Percentiles rank a stretch among this genome's conserved stretches.
Conservation (phyloP, 2,888 invertebrate species). For the Aromia moschata region DNA sequence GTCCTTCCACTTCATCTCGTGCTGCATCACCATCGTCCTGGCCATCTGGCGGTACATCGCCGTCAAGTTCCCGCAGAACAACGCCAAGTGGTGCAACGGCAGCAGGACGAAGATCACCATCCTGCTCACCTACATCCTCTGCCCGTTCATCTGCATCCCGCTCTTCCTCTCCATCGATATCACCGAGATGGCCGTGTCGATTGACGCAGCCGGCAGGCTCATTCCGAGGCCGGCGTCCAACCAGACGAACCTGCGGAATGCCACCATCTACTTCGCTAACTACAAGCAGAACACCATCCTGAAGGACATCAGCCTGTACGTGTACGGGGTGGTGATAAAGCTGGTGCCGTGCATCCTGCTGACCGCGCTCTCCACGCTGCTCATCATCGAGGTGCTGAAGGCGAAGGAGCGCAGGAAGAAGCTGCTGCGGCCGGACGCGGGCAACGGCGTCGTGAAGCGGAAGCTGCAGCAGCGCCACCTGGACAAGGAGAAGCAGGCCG, state of each 20-base stretch:
- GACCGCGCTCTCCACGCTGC: slow-evolving; percentile 80
- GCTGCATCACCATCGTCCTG: slow-evolving; percentile 89
- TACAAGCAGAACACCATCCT: slow-evolving; percentile 39
- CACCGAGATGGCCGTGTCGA: slow-evolving; percentile 57
- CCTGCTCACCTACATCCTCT: slow-evolving; percentile 80
- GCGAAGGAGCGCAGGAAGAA: slow-evolving; percentile 76
- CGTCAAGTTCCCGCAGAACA: slow-evolving; percentile 82
- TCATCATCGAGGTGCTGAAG: slow-evolving; percentile 80
- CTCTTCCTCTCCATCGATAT: slow-evolving; percentile 82
- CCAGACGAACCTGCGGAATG: slow-evolving; percentile 29
- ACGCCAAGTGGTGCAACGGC: slow-evolving; percentile 84
- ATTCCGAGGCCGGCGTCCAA: slow-evolving; percentile 31
- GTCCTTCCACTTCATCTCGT: slow-evolving; percentile 88
- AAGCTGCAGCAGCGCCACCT: slow-evolving; percentile 49
- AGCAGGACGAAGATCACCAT: slow-evolving; percentile 80
- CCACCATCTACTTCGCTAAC: slow-evolving; percentile 39
- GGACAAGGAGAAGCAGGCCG: slow-evolving; percentile 72
- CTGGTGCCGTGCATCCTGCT: slow-evolving; percentile 88
- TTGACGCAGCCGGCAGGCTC: slow-evolving; percentile 63
- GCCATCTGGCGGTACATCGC: slow-evolving; percentile 93
- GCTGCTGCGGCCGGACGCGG: slow-evolving; percentile 64
- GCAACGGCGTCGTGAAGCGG: slow-evolving; percentile 49
- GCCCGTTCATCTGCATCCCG: slow-evolving; percentile 85
- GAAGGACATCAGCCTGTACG: slow-evolving; percentile 73
- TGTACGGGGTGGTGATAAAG: slow-evolving; percentile 92